Evolutionary conservation across 2,797 vertebrate genomes (phyloP).

Genomic region (Sardinella longiceps): DNA sequence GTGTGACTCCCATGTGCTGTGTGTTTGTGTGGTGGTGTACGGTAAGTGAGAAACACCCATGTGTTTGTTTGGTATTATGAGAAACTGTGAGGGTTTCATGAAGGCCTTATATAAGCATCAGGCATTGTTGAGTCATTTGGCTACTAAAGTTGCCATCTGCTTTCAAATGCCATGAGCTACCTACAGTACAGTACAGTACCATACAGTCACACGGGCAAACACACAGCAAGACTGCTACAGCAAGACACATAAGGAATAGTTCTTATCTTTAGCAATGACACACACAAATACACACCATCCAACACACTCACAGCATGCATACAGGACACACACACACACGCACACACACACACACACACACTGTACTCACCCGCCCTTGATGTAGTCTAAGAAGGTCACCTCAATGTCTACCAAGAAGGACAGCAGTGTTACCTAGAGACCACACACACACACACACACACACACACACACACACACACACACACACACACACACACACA

Average conservation of each 20-base stretch:
- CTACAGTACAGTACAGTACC: no score
- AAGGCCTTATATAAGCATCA: no score
- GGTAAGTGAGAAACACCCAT: no score
- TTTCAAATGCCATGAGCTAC: background rate
- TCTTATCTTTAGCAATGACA: background rate
- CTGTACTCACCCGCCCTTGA: slow-evolving; percentile 96
- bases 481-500: background rate
- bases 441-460: background rate
- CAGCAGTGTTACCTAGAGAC: slow-evolving; percentile 90
- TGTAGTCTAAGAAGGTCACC: slow-evolving; percentile 98
- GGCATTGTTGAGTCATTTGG: background rate
- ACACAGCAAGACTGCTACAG: no score
- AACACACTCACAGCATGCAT: background rate
- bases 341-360: background rate
- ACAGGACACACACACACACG: background rate
- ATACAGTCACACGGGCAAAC: no score
- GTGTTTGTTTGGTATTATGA: background rate
- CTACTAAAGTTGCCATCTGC: background rate
- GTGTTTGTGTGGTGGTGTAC: no score
- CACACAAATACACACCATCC: background rate
- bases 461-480: background rate
- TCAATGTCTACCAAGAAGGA: slow-evolving; percentile 96
- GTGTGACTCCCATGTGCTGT: background rate
- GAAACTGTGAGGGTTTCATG: background rate
- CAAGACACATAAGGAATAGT: background rate